Base-by-base conservation (phyloP, 2,888 invertebrate genomes). In the Latrodectus hesperus region DNA sequence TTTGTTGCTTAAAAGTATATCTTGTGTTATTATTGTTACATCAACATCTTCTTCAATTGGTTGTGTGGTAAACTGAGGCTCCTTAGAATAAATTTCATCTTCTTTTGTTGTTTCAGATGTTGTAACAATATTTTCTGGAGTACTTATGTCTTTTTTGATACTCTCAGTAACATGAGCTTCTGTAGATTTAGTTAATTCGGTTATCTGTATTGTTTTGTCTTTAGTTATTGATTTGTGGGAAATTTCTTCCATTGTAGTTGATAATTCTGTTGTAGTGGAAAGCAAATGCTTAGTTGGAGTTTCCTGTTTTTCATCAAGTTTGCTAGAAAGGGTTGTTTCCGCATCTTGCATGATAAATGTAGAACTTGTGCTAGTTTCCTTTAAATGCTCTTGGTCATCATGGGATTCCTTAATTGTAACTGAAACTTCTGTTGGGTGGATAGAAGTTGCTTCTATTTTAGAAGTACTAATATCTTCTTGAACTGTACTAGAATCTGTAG, bases 1-100 rank as follows among this genome's bases (percentile, higher is more conserved):
- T 53, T 9, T n/a, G 22, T 81, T 87, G 16, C 73, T 81, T 22
- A 51, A 12, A 16, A 73, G 26, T 49, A 38, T 52, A 64, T 76
- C 77, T 72, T 81, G 77, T 6, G 81, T 60, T n/a, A 87, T 38
- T 11, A 72, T 53, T 26, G 80, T 38, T 11, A 55, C 22, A 67
- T 76, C 81, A 38, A 79, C 60, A n/a, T 38, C 38, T 12, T 60
- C 60, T 60, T 60, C 60, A 10, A 12, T 60, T n/a, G 60, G 12
- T 60, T 60, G 12, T 11, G 12, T 60, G 60, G 12, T n/a, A 60
- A 60, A 60, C 12, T 60, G 10, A 11, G 60, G 9, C 60, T 12
- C n/a, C 10, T 12, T 60, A 16, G 60, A 16, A 16, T 60, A 6
- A 60, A n/a, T n/a, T 17, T 68, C 52, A 22, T 17, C 60, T 16